Conservation (phyloP, 2,888 invertebrate species). For the Cataglyphis cursor region DNA sequence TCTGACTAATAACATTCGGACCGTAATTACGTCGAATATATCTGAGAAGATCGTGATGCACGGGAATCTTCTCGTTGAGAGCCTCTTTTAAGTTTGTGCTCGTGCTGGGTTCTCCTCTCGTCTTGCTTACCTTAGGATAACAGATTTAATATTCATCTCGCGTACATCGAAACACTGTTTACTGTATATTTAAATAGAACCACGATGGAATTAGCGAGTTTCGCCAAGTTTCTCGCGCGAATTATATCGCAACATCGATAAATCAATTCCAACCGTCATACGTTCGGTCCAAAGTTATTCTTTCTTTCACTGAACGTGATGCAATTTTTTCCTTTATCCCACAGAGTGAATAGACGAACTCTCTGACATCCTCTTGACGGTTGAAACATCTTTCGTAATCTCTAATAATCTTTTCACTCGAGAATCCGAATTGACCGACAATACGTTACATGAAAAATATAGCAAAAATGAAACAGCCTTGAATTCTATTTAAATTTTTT, state of each 20-base stretch:
- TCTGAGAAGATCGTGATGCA: constrained; percentile 80
- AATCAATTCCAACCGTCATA: constrained; percentile 74
- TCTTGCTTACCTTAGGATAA: constrained; percentile 68
- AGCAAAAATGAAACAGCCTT: not conserved
- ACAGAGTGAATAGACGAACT: not conserved
- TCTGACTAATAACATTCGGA: constrained; percentile 74
- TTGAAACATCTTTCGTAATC: constrained; percentile 53
- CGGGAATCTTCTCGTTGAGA: constrained; percentile 81
- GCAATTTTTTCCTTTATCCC: not conserved
- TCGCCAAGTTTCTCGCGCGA: constrained; percentile 12
- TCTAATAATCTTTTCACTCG: constrained; percentile 21
- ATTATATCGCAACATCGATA: constrained; percentile 42
- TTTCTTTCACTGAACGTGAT: constrained; percentile 9
- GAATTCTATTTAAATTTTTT: not conserved
- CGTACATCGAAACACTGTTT: not conserved
- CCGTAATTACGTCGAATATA: constrained; percentile 79
- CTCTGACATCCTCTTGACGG: constrained; percentile 26
- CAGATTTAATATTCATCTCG: not conserved
- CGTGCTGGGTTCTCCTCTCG: constrained; percentile 79
- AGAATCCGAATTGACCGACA: not conserved
- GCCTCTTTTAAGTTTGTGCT: constrained; percentile 81
- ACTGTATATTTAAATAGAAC: not conserved
- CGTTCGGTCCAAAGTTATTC: constrained; percentile 39
- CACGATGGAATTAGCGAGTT: not conserved
- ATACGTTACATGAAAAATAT: not conserved